A percentile compares a stretch with the other conserved stretches of the same genome.
Evolutionary conservation across 2,888 invertebrate genomes (phyloP).

Genomic region (Seira musarum): DNA sequence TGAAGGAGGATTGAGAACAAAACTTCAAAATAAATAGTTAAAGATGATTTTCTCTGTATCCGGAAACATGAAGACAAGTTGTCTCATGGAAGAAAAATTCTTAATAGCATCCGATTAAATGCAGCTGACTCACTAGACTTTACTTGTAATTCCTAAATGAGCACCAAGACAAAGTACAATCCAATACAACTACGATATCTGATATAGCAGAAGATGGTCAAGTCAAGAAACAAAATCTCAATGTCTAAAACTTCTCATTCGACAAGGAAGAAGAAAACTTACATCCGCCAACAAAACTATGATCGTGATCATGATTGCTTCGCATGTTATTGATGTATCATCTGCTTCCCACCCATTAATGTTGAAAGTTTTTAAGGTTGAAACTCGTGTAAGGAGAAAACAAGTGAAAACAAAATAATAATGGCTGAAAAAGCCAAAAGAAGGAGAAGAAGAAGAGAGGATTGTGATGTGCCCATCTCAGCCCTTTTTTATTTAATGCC

Average conservation of each 20-base stretch:
- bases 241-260: not conserved
- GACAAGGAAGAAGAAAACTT: not conserved
- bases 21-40: conserved; percentile 1
- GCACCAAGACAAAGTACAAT: conserved; percentile 13
- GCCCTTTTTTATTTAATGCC: not conserved
- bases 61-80: conserved; percentile 17
- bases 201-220: not conserved
- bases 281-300: not conserved
- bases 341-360: conserved; percentile 42
- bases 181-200: not conserved
- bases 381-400: not conserved
- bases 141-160: conserved; percentile 17
- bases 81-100: conserved; percentile 38
- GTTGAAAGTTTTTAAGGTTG: conserved; percentile 28
- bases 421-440: not conserved
- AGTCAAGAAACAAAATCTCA: conserved; percentile 13
- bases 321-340: conserved; percentile 32
- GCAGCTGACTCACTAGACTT: conserved; percentile 51
- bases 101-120: conserved; percentile 56
- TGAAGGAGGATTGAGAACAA: not conserved
- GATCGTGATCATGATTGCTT: not conserved
- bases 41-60: conserved; percentile 8
- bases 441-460: not conserved
- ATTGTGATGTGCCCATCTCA: not conserved
- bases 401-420: conserved; percentile 19